Evolutionary conservation across 2,888 invertebrate genomes (phyloP).

Genomic region (Epiblema foenella): DNA sequence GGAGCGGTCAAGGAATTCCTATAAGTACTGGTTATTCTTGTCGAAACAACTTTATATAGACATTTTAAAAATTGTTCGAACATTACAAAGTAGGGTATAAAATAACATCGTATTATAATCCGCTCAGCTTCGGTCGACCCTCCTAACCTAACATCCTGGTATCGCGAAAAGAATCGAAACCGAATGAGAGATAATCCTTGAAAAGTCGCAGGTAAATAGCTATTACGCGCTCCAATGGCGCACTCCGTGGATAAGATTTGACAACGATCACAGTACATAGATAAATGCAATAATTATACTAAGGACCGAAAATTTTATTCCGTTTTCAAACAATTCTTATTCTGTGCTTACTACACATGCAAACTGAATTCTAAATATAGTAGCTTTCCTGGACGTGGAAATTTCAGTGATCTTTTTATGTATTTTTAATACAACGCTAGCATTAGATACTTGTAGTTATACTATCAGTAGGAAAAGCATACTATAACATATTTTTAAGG

Average conservation of each 20-base stretch:
- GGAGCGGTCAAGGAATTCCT: neutral
- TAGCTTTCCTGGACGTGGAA: too few relatives aligned
- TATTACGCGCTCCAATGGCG: slow-evolving; percentile 79
- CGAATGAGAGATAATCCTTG: slow-evolving; percentile 70
- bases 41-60: neutral
- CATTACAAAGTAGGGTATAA: slow-evolving; percentile 13
- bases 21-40: neutral
- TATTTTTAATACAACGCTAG: too few relatives aligned
- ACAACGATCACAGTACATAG: slow-evolving; percentile 57
- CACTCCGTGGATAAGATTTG: slow-evolving; percentile 73
- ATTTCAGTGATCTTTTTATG: too few relatives aligned
- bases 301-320: neutral
- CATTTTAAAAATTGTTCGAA: neutral
- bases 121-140: slow-evolving; percentile 54
- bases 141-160: slow-evolving; percentile 66
- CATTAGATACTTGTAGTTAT: too few relatives aligned
- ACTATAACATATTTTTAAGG: too few relatives aligned
- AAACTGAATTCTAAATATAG: too few relatives aligned
- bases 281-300: neutral
- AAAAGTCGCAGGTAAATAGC: slow-evolving; percentile 78
- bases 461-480: too few relatives aligned
- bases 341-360: too few relatives aligned
- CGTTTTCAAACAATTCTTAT: neutral
- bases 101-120: slow-evolving; percentile 36
- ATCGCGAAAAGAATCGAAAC: slow-evolving; percentile 72